These are phyloP conservation scores for Butastur rufipennis DNA, from an alignment of 2,113 vertebrate species.

Conservation along the genomic window DNA sequence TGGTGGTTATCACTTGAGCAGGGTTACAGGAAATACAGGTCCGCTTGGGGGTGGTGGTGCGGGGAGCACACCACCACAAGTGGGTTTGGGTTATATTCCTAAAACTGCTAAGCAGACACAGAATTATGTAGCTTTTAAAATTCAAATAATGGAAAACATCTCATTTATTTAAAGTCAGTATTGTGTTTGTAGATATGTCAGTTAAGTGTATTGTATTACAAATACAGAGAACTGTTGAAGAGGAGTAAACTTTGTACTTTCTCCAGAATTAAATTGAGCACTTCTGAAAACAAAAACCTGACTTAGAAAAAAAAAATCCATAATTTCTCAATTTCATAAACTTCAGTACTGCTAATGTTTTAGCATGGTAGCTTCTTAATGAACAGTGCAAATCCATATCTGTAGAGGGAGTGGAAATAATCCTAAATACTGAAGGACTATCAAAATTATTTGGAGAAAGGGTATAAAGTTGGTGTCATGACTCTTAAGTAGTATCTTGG, in stretches of 20 bases:
- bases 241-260: not conserved
- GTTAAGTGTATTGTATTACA: not conserved
- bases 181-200: not conserved
- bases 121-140: not conserved
- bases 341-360: not conserved
- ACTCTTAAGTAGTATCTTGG: not conserved
- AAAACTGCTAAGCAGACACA: not conserved
- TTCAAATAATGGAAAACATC: not conserved
- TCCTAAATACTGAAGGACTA: not conserved
- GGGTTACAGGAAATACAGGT: no score
- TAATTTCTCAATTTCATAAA: not conserved
- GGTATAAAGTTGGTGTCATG: not conserved
- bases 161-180: not conserved
- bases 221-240: not conserved
- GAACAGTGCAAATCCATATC: not conserved
- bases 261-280: not conserved
- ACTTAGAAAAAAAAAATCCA: not conserved
- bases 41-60: no score
- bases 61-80: no score
- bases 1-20: no score
- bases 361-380: not conserved
- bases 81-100: no score
- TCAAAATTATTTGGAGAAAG: not conserved
- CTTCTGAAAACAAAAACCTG: not conserved
- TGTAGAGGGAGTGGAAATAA: not conserved